Percentiles rank a stretch among this genome's conserved stretches.
Conservation (phyloP, 2,113 vertebrate genomes). For the Rhabdornis inornatus region DNA sequence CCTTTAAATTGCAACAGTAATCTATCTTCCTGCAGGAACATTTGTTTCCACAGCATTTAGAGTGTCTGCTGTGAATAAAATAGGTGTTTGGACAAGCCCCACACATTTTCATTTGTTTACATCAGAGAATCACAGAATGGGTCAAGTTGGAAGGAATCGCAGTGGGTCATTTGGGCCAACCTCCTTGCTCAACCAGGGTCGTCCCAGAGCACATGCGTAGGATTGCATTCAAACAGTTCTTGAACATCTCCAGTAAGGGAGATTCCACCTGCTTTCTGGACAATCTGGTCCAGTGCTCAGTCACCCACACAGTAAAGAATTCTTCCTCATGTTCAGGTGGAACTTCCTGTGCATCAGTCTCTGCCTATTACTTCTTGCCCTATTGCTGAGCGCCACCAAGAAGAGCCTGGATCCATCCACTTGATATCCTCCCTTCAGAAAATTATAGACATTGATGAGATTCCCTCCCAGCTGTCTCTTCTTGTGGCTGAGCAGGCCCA, state of each 20-base stretch:
- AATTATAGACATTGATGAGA: not conserved
- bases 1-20: not conserved
- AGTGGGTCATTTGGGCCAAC: not conserved
- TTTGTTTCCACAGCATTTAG: not conserved
- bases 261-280: not conserved
- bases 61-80: not conserved
- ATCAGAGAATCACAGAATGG: not conserved
- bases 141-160: not conserved
- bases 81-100: not conserved
- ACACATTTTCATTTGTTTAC: not conserved
- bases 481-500: not conserved
- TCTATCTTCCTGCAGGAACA: not conserved
- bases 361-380: not conserved
- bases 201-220: not conserved
- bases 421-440: not conserved
- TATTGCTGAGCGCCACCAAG: not conserved
- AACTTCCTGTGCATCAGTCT: not conserved
- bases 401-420: not conserved
- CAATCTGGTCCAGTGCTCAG: not conserved
- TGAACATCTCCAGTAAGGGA: not conserved
- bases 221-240: not conserved
- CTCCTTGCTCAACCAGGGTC: not conserved
- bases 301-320: not conserved
- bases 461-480: not conserved
- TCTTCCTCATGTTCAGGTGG: not conserved